These are phyloP conservation scores for Pipistrellus pygmaeus DNA, from an alignment of 2,797 vertebrate species.

Conservation along the genomic window DNA sequence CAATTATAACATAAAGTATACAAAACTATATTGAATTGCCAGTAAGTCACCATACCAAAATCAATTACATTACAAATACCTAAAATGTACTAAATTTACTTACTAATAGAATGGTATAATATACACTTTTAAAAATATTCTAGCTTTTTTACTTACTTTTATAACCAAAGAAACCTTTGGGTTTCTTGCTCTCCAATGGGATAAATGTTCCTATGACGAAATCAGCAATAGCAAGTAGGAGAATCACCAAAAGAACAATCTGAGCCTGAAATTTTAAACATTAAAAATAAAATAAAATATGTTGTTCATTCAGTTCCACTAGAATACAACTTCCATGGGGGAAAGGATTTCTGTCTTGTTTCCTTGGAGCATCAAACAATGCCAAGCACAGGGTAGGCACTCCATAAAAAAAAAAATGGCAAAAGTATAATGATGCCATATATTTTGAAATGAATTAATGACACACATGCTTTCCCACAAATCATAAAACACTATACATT, in stretches of 20 bases:
- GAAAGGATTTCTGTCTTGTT: constrained; percentile 14
- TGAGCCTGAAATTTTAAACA: constrained; percentile 92
- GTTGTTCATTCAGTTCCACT: background rate
- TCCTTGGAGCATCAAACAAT: constrained; percentile 2
- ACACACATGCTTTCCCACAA: background rate
- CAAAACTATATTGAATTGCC: constrained; percentile 29
- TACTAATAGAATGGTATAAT: background rate
- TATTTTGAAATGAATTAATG: background rate
- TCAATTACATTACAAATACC: constrained; percentile 8
- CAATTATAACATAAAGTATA: background rate
- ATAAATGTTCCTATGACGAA: constrained; percentile 97
- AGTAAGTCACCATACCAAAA: constrained; percentile 1
- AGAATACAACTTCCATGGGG: background rate
- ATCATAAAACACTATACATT: background rate
- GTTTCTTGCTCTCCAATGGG: constrained; percentile 92
- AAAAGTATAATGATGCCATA: background rate
- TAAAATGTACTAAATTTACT: constrained; percentile 35
- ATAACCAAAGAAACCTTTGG: constrained; percentile 95
- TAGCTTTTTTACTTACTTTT: constrained; percentile 89
- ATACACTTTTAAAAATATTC: background rate
- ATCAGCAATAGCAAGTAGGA: constrained; percentile 94
- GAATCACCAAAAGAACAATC: constrained; percentile 96
- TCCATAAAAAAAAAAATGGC: background rate
- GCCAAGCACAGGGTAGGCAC: background rate
- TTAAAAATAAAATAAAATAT: constrained; percentile 57